Base-by-base conservation (phyloP, 2,113 vertebrate genomes). In the Diphyllodes magnificus region DNA sequence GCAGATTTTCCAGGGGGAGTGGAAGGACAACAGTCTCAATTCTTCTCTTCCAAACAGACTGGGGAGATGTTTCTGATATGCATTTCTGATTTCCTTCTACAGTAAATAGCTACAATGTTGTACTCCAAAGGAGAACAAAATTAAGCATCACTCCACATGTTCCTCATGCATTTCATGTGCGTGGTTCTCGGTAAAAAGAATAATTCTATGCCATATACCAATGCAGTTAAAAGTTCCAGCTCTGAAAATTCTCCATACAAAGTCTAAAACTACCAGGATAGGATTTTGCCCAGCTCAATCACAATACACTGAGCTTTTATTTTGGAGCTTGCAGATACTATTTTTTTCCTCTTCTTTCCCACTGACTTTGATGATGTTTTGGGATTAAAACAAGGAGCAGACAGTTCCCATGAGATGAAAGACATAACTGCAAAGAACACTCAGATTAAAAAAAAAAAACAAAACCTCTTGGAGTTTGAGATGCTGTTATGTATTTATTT, bases 391-490 rank as follows among this genome's bases (percentile, higher is more conserved):
- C 71, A 90, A 93, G 85, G 57, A 92, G 37, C 73, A 95, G 82
- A 91, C 82, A 83, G 79, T 86, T 97, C 92, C 90, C 95, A 95
- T 81, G 82, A 93, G 92, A 96, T 92, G 90, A 96, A 96, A 96
- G 93, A 75, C 82, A 90, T 75, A 80, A 68, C 76, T 83, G 92
- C 71, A 88, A 91, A 94, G 79, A 78, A 94, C 80, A 81, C 35
- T 90, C 84, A 96, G 82, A 96, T 86, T 50, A 3, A 40, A 61
- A 81, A 84, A 64, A 59, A n/a, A 44, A 49, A 53, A 37, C 33
- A 24, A 6, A n/a, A 21, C 11, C 19, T 88, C 78, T 88, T 86
- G 31, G 75, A 86, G 80, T 84, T 53, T 81, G 39, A 91, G 60
- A 93, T 93, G 82, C 21, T 71, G 71, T 69, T 92, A 64, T 37